Base-by-base conservation (phyloP, 2,888 invertebrate species). In the Biston stratarius region DNA sequence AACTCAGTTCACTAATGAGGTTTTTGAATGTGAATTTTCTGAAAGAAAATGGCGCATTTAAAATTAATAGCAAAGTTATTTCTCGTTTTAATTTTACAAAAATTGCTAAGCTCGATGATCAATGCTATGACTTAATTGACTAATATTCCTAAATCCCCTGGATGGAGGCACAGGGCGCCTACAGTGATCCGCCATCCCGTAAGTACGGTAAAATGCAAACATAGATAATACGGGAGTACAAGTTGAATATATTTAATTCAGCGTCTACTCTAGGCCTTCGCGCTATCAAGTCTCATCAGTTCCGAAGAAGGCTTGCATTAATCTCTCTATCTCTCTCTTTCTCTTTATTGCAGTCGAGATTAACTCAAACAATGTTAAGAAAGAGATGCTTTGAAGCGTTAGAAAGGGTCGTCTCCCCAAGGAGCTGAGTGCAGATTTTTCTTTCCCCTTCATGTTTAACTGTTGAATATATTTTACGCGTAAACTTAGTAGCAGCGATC, bases 271-370 rank as follows among this genome's bases (percentile, higher is more conserved):
- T 33, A 42, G 33, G 14, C 7, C 11, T 44, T 55, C 42, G 11
- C 42, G 33, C 55, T 12, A 44, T 42, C 42, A 24, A 55, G 8
- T 24, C 33, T 6, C 8, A 59, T 49, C 59, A 40, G 24, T 36
- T n/a, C 12, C 36, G 15, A 33, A 59, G 40, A 42, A 15, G 45
- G n/a, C 52, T 51, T 38, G 52, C 57, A 57, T 65, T 70, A 56
- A 73, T 65, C 24, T 24, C 24, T 24, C 24, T 24, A 1, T 38
- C 38, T 38, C 61, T 72, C 69, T 68, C 66, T 67, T 72, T 70
- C 73, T 77, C 75, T 77, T 77, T 73, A 74, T 77, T 69, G 64
- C 64, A 73, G 67, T 68, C 55, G 62, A 57, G 62, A 61, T 73
- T 73, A 74, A 62, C 56, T 72, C 61, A 58, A 67, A 67, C 58